phyloP scores from a whole-genome alignment of 92 coral and sea anemone species.

The Porites rus region DNA sequence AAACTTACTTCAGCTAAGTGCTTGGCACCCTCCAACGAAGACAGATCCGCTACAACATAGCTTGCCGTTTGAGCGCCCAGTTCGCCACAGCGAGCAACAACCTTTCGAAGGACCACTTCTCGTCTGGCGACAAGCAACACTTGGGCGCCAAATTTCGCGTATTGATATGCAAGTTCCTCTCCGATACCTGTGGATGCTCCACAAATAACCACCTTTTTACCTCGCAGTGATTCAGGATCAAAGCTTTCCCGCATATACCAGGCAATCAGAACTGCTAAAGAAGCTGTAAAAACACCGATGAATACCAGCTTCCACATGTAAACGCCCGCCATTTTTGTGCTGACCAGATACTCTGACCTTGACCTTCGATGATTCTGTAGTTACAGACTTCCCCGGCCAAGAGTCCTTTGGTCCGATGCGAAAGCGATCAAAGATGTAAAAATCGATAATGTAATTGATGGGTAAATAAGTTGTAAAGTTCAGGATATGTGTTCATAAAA shows the following conservation, averaged over 20 bases:
- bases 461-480: too few species aligned
- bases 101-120: conserved; percentile 68
- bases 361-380: too few species aligned
- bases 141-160: conserved; percentile 78
- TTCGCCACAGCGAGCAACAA: conserved; percentile 67
- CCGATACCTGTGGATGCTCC: conserved; percentile 95
- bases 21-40: conserved; percentile 76
- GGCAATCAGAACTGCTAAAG: conserved; percentile 58
- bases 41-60: conserved; percentile 80
- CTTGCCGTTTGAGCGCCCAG: conserved; percentile 81
- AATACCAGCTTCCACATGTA: not conserved
- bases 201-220: conserved; percentile 77
- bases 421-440: too few species aligned
- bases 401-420: too few species aligned
- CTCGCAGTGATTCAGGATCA: conserved; percentile 65
- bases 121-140: conserved; percentile 84
- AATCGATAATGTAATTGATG: too few species aligned
- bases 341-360: too few species aligned
- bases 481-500: too few species aligned
- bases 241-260: conserved; percentile 65
- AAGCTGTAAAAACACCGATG: conserved; percentile 19
- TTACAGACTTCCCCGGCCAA: too few species aligned
- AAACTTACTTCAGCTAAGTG: conserved; percentile 36
- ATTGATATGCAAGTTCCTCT: conserved; percentile 84
- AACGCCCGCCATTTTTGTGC: conserved; percentile 15